Conservation (phyloP, 2,888 invertebrate genomes). For the Smittia aterrima region DNA sequence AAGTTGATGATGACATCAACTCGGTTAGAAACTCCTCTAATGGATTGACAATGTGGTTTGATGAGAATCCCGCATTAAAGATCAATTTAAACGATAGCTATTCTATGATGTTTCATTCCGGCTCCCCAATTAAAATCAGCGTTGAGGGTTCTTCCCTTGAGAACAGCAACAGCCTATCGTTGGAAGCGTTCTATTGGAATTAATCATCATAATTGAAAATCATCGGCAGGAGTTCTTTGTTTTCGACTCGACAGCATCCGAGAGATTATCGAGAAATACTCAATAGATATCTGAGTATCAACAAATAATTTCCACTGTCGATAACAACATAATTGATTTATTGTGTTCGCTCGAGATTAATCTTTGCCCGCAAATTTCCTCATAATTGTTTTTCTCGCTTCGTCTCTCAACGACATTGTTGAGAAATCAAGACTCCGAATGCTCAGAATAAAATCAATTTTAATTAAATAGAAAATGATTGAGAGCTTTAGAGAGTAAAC, state of each 20-base stretch:
- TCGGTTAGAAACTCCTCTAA: too few species aligned
- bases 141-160: too few species aligned
- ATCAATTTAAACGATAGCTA: too few species aligned
- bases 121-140: too few species aligned
- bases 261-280: too few species aligned
- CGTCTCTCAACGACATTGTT: not conserved
- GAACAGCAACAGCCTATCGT: too few species aligned
- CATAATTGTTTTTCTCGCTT: conserved; percentile 17
- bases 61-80: too few species aligned
- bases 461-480: conserved; percentile 31
- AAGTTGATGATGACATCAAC: too few species aligned
- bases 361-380: conserved; percentile 23
- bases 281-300: too few species aligned
- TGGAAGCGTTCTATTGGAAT: not conserved
- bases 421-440: not conserved
- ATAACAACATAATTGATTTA: conserved; percentile 41
- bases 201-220: conserved; percentile 28
- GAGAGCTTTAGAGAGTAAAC: not conserved
- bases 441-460: conserved; percentile 25
- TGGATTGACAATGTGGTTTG: too few species aligned
- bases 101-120: too few species aligned
- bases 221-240: not conserved
- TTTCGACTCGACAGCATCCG: not conserved
- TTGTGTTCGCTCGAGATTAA: conserved; percentile 29
- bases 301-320: not conserved